Conservation (phyloP, 2,888 invertebrate genomes). For the Exocentrus adspersus region DNA sequence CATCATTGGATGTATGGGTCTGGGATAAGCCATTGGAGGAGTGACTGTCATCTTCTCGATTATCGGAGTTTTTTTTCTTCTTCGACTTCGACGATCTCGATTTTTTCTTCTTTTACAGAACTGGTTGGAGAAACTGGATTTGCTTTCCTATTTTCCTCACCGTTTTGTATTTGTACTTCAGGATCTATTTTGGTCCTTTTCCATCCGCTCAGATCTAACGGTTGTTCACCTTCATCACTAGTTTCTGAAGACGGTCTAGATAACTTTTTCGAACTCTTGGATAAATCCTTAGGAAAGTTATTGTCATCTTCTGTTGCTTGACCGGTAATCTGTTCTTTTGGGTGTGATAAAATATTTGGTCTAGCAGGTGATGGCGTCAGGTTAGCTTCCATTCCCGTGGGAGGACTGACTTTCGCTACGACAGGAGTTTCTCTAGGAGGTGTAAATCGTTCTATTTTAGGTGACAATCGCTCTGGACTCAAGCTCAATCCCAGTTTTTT, state of each 20-base stretch:
- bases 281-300: conserved; percentile 55
- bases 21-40: conserved; percentile 80
- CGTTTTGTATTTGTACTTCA: conserved; percentile 31
- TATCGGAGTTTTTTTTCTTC: conserved; percentile 52
- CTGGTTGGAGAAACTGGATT: conserved; percentile 43
- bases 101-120: conserved; percentile 67
- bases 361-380: conserved; percentile 74
- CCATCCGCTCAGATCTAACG: conserved; percentile 76
- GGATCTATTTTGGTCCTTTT: conserved; percentile 37
- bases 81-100: conserved; percentile 70
- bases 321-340: conserved; percentile 25
- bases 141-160: conserved; percentile 24
- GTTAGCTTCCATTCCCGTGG: conserved; percentile 74
- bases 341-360: conserved; percentile 57
- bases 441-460: conserved; percentile 64
- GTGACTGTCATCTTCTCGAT: conserved; percentile 55
- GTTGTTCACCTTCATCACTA: conserved; percentile 71
- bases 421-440: conserved; percentile 66
- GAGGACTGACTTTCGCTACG: conserved; percentile 67
- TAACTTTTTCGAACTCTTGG: conserved; percentile 46
- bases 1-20: conserved; percentile 83
- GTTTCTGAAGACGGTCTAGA: conserved; percentile 51
- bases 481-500: conserved; percentile 21
- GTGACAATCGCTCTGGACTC: conserved; percentile 29
- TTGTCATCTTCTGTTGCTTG: conserved; percentile 48